Base-by-base conservation (phyloP, 1,140 invertebrate species). In the Mycetomoellerius zeteki region DNA sequence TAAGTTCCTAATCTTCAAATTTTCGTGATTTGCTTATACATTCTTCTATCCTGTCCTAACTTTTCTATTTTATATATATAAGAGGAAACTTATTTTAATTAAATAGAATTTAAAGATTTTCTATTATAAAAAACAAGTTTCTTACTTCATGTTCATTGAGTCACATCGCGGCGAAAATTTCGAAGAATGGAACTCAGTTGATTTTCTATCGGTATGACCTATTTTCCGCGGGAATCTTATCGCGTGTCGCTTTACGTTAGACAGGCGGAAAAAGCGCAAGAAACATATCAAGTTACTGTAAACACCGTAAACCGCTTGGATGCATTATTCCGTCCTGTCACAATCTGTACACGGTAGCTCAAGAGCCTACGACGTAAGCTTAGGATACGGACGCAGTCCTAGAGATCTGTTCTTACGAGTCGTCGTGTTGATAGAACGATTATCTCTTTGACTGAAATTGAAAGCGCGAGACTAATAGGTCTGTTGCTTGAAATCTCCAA, bases 331-430 rank as follows among this genome's bases (percentile, higher is more conserved):
- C 80, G 56, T 73, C 24, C 69, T 84, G 71, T 37, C 67, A 27
- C 19, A 65, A 3, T 52, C 14, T 67, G 14, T 56, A 73, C 21
- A 62, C 12, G 33, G 19, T 75, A 75, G 54, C 67, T 84, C 69
- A 73, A 84, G 33, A 82, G 43, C 62, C 80, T 84, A 75, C 54
- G 27, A 84, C 24, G 19, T 84, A 84, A 33, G 56, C 14, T 50
- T 84, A 75, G 24, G 16, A 47, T 82, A 69, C 47, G 37, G 50
- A 71, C 19, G 37, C 67, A 58, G 30, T 84, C 37, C 54, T 75
- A 19, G 69, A 73, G 16, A 75, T 50, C 54, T 16, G 12, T 73
- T 84, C 33, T 81, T 43, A n/a, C 54, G 67, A 60, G 24, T 84
- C 54, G 33, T 33, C 69, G 67, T 58, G 54, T 60, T n/a, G 78